Percentiles rank a stretch among this genome's conserved stretches.
Conservation (phyloP, 2,113 vertebrate genomes). For the Fukomys damarensis region DNA sequence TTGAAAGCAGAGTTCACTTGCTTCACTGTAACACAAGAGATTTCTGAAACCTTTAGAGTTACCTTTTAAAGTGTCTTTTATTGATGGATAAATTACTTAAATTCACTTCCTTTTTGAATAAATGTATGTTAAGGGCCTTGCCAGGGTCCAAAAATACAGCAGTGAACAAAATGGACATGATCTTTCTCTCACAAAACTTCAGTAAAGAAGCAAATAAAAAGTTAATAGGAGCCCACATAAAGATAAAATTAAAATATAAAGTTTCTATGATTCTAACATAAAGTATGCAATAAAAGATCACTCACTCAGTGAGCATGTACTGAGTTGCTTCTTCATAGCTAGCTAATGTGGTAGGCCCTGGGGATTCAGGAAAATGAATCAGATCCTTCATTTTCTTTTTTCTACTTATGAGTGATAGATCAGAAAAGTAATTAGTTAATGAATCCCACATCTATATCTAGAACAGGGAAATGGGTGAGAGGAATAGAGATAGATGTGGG, state of each 20-base stretch:
- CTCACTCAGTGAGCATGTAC: neutral
- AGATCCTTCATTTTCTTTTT: neutral
- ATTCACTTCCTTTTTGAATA: constrained; percentile 14
- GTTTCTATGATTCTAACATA: neutral
- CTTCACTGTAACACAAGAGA: neutral
- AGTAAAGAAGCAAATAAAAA: constrained; percentile 11
- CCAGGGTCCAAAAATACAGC: neutral
- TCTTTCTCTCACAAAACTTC: neutral
- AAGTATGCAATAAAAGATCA: neutral
- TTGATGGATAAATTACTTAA: neutral
- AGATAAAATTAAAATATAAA: constrained; percentile 41
- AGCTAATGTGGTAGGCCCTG: neutral
- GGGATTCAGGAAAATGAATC: neutral
- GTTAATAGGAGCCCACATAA: constrained; percentile 14
- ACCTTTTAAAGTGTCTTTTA: neutral
- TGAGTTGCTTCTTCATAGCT: neutral
- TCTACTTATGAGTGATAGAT: neutral
- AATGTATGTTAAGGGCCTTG: neutral
- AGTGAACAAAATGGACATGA: constrained; percentile 23
- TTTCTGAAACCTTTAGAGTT: neutral
- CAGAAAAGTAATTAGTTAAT: neutral
- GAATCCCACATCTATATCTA: no score
- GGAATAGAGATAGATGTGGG: neutral
- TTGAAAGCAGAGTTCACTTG: neutral
- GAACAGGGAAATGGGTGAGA: neutral